Base-by-base conservation (phyloP, 1,140 invertebrate genomes). In the Leptonema lineaticorne region DNA sequence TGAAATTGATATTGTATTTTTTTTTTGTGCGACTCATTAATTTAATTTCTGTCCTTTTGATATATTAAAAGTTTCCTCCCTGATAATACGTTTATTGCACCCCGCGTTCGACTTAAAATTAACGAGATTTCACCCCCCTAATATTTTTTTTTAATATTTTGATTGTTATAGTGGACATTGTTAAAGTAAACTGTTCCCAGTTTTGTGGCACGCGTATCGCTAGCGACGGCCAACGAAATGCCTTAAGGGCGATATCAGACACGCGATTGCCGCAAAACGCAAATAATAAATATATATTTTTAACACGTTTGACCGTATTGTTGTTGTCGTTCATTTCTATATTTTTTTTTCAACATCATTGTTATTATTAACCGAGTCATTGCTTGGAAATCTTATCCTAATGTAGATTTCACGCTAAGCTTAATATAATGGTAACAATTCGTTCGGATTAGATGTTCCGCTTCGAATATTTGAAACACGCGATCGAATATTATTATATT, bases 391-490 rank as follows among this genome's bases (percentile, higher is more conserved):
- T 53, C 50, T 53, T 53, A 53, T 53, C 50, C 50, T 53, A 53
- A 22, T 26, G 20, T 53, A 53, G 50, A 53, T 53, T 53, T 53
- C 50, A 53, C 50, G 50, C 50, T 53, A 53, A 53, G 50, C 50
- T 26, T 26, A 45, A 22, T 22, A 22, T 53, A 53, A 53, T 53
- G 50, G 50, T 53, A 53, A 53, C 50, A 53, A 53, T 53, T 53
- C 50, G 50, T 53, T 53, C 50, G 50, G 50, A 53, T 53, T 53
- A 53, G 50, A 53, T 53, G 50, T 53, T 53, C 18, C 50, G 50
- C 22, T 53, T 24, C 22, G 27, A 53, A 53, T 53, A 24, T 24
- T 26, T 24, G n/a, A 1, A 53, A 14, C 50, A 53, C 50, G 50
- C 50, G 9, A 53, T 11, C 37, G n/a, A n/a, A n/a, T n/a, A n/a